These are phyloP conservation scores for Pyralis farinalis DNA, from an alignment of 2,888 invertebrate genomes.

Conservation along the genomic window DNA sequence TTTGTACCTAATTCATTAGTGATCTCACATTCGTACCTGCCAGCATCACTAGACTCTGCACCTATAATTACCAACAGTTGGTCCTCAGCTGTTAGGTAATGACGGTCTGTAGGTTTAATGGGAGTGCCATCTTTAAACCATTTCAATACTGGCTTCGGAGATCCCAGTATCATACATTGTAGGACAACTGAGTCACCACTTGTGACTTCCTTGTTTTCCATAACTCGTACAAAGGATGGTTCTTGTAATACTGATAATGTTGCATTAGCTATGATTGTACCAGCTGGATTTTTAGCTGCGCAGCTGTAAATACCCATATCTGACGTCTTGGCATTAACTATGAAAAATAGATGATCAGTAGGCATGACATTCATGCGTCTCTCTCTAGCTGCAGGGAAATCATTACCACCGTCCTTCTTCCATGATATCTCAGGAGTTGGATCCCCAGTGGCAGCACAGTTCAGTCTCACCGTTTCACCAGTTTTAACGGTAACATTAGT, in stretches of 20 bases:
- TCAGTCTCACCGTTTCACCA: slow-evolving; percentile 92
- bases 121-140: slow-evolving; percentile 93
- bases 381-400: slow-evolving; percentile 97
- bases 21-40: slow-evolving; percentile 94
- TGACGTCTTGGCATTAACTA: slow-evolving; percentile 92
- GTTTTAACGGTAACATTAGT: slow-evolving; percentile 91
- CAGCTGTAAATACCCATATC: slow-evolving; percentile 97
- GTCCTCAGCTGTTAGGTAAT: slow-evolving; percentile 93
- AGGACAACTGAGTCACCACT: slow-evolving; percentile 92
- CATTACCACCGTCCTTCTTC: slow-evolving; percentile 95
- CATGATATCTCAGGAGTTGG: slow-evolving; percentile 94
- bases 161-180: slow-evolving; percentile 93
- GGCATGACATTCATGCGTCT: slow-evolving; percentile 96
- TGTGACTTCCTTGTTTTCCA: slow-evolving; percentile 91
- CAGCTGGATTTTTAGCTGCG: slow-evolving; percentile 94
- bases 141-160: slow-evolving; percentile 88
- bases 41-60: slow-evolving; percentile 88
- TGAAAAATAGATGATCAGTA: slow-evolving; percentile 94
- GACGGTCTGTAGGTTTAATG: slow-evolving; percentile 87
- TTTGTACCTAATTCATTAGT: slow-evolving; percentile 91
- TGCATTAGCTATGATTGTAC: slow-evolving; percentile 92
- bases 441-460: slow-evolving; percentile 95
- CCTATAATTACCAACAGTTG: slow-evolving; percentile 94
- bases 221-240: slow-evolving; percentile 91
- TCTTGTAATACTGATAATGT: slow-evolving; percentile 92